Percentiles rank a stretch among this genome's conserved stretches.
Conservation (phyloP, 1,140 invertebrate species). For the Drosophila ambigua region DNA sequence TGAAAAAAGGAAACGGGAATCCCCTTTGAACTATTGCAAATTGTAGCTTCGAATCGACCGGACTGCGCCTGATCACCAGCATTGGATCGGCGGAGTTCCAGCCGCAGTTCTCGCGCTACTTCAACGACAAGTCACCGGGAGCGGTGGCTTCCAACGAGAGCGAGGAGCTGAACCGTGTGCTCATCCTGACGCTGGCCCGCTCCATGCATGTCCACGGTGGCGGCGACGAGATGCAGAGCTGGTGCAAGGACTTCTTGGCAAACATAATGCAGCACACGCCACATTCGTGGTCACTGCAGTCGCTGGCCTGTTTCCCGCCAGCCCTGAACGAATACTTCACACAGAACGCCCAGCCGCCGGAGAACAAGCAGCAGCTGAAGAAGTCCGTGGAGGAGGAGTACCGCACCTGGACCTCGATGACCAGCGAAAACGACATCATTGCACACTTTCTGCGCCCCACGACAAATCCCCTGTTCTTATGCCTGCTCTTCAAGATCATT, state of each 20-base stretch:
- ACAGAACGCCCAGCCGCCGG: constrained; percentile 92
- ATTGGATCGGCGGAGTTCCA: constrained; percentile 96
- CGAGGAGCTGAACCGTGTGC: constrained; percentile 95
- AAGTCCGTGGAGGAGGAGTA: constrained; percentile 97
- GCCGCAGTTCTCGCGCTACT: constrained; percentile 93
- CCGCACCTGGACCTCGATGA: constrained; percentile 98
- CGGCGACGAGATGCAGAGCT: constrained; percentile 88
- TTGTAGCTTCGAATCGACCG: constrained; percentile 93
- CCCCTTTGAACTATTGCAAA: not conserved
- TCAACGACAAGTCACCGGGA: constrained; percentile 89
- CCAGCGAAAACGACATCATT: constrained; percentile 97
- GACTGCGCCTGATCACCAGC: constrained; percentile 94
- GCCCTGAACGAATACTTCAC: constrained; percentile 92
- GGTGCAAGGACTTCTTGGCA: constrained; percentile 95
- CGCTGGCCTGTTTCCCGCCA: constrained; percentile 95
- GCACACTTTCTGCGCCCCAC: constrained; percentile 95
- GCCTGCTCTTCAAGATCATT: constrained; percentile 97
- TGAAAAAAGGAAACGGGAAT: constrained; percentile 75
- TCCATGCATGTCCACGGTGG: constrained; percentile 96
- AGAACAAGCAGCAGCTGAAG: constrained; percentile 95
- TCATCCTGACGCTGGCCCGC: constrained; percentile 96
- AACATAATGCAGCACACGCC: constrained; percentile 97
- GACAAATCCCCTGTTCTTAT: constrained; percentile 94
- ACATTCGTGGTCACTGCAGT: constrained; percentile 96
- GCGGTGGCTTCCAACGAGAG: constrained; percentile 95